Base-by-base conservation (phyloP, 2,888 invertebrate genomes). In the Anthophora plumipes region DNA sequence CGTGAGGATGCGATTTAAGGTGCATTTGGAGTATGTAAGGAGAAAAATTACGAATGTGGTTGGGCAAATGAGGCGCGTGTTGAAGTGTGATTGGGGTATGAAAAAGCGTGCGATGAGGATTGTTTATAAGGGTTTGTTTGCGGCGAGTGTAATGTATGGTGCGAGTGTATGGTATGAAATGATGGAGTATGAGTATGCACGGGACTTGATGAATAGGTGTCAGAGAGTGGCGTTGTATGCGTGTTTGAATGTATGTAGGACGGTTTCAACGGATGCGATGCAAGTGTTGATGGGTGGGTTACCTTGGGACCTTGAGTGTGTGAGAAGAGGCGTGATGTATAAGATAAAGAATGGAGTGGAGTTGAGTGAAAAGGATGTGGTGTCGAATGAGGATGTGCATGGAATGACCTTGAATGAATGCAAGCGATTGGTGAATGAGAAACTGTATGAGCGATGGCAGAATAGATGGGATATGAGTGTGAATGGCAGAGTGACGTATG, bases 201-300 rank as follows among this genome's bases (percentile, higher is more conserved):
- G 43, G 14, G 55, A 61, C 0, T 1, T 14, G 5, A 54, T 77
- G 17, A 77, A 77, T 67, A 59, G 52, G 6, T 67, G 61, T 55
- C 60, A 71, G 55, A 25, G 71, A n/a, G 20, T 72, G 17, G 64
- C 50, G 8, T 31, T 85, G 64, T 75, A 76, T 75, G 82, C 83
- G 0, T 77, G 83, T 50, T 8, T 72, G 46, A 54, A 66, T 8
- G 82, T 85, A 0, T 87, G 84, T 48, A 71, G 82, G 22, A 85
- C 84, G 0, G 83, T 85, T 0, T 83, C 83, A 1, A 80, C 80
- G n/a, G 79, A 77, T 11, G 76, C 79, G 0, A 77, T 86, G 83
- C 83, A 86, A 46, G 80, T 83, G 0, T 54, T 85, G 14, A 48
- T 66, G 50, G 83, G 84, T 0, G 67, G 9, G 1, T 25, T 83